Evolutionary conservation across 1,140 invertebrate genomes (phyloP), one percentile per base, ranked within the genome.

Genomic region (Heliconius hewitsoni): DNA sequence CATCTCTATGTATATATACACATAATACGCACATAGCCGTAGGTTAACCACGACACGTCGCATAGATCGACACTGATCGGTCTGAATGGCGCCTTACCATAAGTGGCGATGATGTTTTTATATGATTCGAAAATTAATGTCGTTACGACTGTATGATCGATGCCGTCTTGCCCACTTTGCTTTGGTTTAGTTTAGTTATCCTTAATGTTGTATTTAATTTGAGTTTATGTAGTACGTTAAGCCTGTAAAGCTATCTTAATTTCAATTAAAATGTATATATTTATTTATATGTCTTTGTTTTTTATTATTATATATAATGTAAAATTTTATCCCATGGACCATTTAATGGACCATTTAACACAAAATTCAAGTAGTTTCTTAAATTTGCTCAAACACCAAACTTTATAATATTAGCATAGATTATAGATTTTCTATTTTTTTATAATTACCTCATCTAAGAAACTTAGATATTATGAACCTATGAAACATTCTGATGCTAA

Each of bases 111-210:
- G 70, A 72, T 73, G 84, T 90, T 90, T 89, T 88, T 89, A 85
- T 88, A 87, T 81, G 78, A 85, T 86, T 86, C 83, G 81, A 84
- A 88, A 90, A 87, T 90, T 88, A 87, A 89, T 86, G 84, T 83
- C 82, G 82, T 85, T 82, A 81, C 78, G 75, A 73, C 78, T 81
- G 73, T 77, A 81, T 78, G 81, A 66, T 66, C 23, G 60, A 30
- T 5, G n/a, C 60, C 55, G 55, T 23, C 55, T 52, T 19, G 18
- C 55, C 55, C n/a, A 11, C 19, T 57, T n/a, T 8, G n/a, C 3
- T 23, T 8, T 5, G n/a, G 50, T 60, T 60, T 23, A 60, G 55
- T 60, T 66, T 30, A 30, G 11, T 66, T 66, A 66, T 66, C 23
- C 60, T 66, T 30, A 66, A 30, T 66, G 8, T 66, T 66, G 11